A percentile compares a stretch with the other conserved stretches of the same genome.
Evolutionary conservation across 1,140 invertebrate species (phyloP).

Genomic region (Trichogramma pretiosum): DNA sequence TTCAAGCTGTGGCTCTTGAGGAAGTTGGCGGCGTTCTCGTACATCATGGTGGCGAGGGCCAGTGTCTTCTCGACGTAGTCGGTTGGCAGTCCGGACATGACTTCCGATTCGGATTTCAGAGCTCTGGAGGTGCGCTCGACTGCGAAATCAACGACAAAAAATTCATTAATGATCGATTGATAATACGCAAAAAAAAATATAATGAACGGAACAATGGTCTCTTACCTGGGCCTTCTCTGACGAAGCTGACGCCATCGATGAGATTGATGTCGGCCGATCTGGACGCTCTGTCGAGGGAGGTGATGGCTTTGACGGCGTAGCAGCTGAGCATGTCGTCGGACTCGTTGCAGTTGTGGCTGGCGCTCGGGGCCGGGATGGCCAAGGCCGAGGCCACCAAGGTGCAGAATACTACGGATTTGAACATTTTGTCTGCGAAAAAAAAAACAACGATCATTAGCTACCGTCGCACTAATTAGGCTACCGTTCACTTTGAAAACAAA

Average conservation of each 20-base stretch:
- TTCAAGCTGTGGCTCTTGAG: constrained; percentile 52
- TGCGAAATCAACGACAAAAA: constrained; percentile 14
- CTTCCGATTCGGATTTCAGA: constrained; percentile 45
- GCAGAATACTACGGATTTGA: constrained; percentile 31
- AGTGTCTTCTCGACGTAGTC: constrained; percentile 44
- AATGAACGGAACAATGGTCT: not conserved
- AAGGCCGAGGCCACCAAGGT: constrained; percentile 29
- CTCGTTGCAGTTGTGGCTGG: constrained; percentile 7
- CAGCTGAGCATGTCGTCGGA: constrained; percentile 48
- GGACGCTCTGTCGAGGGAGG: constrained; percentile 48
- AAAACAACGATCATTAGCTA: too few species aligned
- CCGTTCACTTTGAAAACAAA: too few species aligned
- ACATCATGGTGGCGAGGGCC: constrained; percentile 47
- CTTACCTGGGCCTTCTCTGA: constrained; percentile 42
- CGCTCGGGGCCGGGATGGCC: constrained; percentile 30
- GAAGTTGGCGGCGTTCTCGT: constrained; percentile 48
- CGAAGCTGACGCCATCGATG: constrained; percentile 50
- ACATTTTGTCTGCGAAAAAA: too few species aligned
- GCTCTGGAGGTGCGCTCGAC: constrained; percentile 44
- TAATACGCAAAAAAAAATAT: not conserved
- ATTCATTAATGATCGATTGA: not conserved
- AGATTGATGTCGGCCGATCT: constrained; percentile 50
- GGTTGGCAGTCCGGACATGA: constrained; percentile 44
- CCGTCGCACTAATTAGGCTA: too few species aligned
- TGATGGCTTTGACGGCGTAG: constrained; percentile 50